Evolutionary conservation across 2,797 vertebrate species (phyloP).

Genomic region (Perodicticus potto): DNA sequence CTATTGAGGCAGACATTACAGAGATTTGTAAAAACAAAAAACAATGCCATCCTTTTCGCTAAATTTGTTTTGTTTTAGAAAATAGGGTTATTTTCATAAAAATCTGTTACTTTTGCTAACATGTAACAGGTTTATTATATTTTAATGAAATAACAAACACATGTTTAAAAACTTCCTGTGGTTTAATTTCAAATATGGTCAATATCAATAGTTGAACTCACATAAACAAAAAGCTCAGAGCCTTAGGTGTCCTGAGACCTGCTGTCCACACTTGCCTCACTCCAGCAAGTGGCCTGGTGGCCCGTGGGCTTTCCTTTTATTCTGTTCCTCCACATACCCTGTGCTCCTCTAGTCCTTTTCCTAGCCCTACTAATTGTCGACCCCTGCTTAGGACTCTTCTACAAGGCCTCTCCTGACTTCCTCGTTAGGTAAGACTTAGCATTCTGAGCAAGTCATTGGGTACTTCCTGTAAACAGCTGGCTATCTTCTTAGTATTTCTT

Average conservation of each 20-base stretch:
- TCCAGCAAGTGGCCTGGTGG: accelerated
- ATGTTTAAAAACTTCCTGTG: background rate
- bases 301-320: background rate
- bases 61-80: background rate
- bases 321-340: background rate
- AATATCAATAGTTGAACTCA: background rate
- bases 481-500: background rate
- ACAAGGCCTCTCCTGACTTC: background rate
- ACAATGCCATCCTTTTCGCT: background rate
- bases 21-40: background rate
- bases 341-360: background rate
- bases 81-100: background rate
- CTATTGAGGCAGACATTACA: background rate
- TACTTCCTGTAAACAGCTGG: background rate
- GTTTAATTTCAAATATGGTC: background rate
- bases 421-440: accelerated
- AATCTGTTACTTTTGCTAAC: background rate
- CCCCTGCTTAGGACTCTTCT: background rate
- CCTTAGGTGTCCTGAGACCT: background rate
- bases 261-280: accelerated
- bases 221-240: too few species aligned
- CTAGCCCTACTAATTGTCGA: background rate
- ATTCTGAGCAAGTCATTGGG: background rate
- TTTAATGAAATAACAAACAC: background rate
- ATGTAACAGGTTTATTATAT: background rate